These are phyloP conservation scores for Amniataba percoides DNA, from an alignment of 2,797 vertebrate genomes.

Conservation along the genomic window DNA sequence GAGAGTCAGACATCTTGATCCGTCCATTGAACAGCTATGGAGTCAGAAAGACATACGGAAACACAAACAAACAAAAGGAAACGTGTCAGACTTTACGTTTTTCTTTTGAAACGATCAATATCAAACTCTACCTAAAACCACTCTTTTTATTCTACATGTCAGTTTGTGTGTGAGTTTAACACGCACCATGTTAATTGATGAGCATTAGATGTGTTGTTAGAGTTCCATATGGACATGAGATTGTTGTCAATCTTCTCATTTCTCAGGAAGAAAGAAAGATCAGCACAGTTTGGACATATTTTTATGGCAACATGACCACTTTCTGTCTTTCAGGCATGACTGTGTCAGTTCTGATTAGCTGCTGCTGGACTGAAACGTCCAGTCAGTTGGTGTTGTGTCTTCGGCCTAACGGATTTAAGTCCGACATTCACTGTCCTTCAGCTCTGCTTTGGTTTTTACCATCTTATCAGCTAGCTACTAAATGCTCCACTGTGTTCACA, in stretches of 20 bases:
- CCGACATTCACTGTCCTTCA: too few relatives aligned
- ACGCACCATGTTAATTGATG: not conserved
- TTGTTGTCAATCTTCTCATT: not conserved
- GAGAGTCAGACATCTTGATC: constrained; percentile 55
- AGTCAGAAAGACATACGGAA: not conserved
- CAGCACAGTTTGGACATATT: not conserved
- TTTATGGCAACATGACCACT: too few relatives aligned
- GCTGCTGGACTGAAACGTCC: too few relatives aligned
- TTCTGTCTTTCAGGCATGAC: too few relatives aligned
- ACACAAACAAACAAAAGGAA: not conserved
- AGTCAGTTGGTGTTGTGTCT: not conserved
- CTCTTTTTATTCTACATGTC: too few relatives aligned
- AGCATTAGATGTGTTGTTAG: not conserved
- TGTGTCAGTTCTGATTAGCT: too few relatives aligned
- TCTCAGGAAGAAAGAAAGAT: not conserved
- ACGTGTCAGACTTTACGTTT: not conserved
- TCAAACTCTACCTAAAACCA: too few relatives aligned
- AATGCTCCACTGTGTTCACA: not conserved
- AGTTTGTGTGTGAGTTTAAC: not conserved
- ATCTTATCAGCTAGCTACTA: not conserved
- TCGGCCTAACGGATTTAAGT: too few relatives aligned
- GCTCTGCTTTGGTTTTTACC: too few relatives aligned
- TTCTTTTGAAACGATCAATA: too few relatives aligned
- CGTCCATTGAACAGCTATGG: constrained; percentile 73
- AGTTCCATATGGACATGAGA: not conserved